Base-by-base conservation (phyloP, 2,113 vertebrate genomes). In the Triplophysa tibetana region DNA sequence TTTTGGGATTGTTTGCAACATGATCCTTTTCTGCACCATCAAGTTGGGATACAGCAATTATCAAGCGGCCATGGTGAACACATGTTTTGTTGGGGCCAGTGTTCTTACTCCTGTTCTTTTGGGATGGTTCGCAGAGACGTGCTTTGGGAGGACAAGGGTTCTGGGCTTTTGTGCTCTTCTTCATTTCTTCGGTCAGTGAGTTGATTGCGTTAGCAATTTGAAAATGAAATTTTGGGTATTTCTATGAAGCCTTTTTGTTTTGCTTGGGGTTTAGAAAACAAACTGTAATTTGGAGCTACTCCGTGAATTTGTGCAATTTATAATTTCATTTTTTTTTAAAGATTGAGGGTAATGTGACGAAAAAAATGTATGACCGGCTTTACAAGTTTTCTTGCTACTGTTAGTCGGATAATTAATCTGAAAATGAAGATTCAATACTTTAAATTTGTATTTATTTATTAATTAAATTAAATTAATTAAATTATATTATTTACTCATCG, bases 1-100 rank as follows among this genome's bases (percentile, higher is more conserved):
- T 87, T 95, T 95, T 13, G 95, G 95, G 83, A 95, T 98, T 0
- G 91, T 97, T 50, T 97, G 97, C 89, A 98, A 97, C 85, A 94
- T 92, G 93, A 96, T 97, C 78, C 90, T 96, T 9, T 98, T 97
- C 88, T 98, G 96, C 90, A 96, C 93, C 0, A 78, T 94, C 70
- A 95, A 92, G 81, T 91, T 98, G 0, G 94, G 94, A 81, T 96
- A 96, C 16, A 26, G 52, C 77, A 95, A 93, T 86, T 86, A 94
- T 90, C 91, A 97, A 81, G 97, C 95, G 0, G 94, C 94, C 1
- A 92, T 93, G 0, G 87, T 95, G 68, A 98, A 96, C 61, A 87
- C 98, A 86, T 93, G 93, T 84, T 98, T 99, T n/a, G 89, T 95
- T 2, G 95, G 98, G 79, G 91, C 89, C 26, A 95, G 93, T 70